Base-by-base conservation (phyloP, 1,140 invertebrate genomes). In the Conus betulinus region DNA sequence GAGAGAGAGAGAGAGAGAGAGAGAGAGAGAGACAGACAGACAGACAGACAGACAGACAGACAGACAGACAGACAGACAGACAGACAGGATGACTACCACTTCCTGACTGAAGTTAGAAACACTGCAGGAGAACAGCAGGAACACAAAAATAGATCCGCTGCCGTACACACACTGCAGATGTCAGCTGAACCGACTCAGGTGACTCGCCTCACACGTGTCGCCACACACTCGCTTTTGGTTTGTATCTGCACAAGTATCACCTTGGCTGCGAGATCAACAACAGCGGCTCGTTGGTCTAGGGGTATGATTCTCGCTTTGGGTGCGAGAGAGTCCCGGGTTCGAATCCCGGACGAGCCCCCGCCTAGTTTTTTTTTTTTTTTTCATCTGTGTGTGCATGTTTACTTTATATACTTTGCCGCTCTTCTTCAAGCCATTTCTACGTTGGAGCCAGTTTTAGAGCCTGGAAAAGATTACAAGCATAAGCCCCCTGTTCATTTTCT, bases 271-370 rank as follows among this genome's bases (percentile, higher is more conserved):
- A 11, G 78, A 1, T 51, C 13, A 7, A 81, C 10, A 23, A 11
- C 13, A 51, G 67, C 52, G 85, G 84, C 84, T 89, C 84, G 76
- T 86, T 89, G 88, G 76, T 89, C 84, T 89, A 89, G 88, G 53
- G 84, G 84, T 88, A 88, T 88, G 88, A 88, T 85, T 85, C 88
- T 88, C 88, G 88, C 88, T 88, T 88, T 60, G 83, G 88, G 88
- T 85, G 83, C 88, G 84, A 85, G 84, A 88, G 83, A n/a, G 84
- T 88, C 88, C 88, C 84, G 88, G 83, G 88, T 88, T 88, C 88
- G 71, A 88, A 85, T 85, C 84, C 84, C 88, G 88, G 83, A 88
- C 87, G 88, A 85, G 88, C 88, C 39, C 39, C 39, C 39, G 39
- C 3, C 39, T 39, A 39, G 3, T 57, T 83, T 23, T 86, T 71